Evolutionary conservation across 2,888 invertebrate species (phyloP).

Genomic region (Tachystola acroxantha): DNA sequence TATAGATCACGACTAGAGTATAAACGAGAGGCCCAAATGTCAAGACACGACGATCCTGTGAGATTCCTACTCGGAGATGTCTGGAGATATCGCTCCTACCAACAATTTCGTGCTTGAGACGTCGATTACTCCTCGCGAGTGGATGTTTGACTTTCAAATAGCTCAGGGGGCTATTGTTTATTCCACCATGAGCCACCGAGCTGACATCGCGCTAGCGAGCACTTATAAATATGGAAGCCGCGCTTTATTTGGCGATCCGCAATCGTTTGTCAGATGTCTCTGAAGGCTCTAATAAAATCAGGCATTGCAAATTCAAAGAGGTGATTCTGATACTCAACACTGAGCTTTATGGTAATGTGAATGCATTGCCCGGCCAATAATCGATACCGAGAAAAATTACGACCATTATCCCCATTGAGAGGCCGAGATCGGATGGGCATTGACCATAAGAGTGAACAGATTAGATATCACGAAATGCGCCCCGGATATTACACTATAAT

Average conservation of each 20-base stretch:
- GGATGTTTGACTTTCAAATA: constrained; percentile 62
- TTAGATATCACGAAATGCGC: constrained; percentile 61
- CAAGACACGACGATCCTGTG: constrained; percentile 33
- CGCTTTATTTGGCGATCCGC: constrained; percentile 50
- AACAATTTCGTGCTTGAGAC: constrained; percentile 54
- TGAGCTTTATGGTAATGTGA: constrained; percentile 24
- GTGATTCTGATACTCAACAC: constrained; percentile 18
- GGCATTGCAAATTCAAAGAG: constrained; percentile 18
- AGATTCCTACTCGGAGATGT: constrained; percentile 36
- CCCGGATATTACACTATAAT: constrained; percentile 73
- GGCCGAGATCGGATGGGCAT: constrained; percentile 39
- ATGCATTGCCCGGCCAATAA: constrained; percentile 39
- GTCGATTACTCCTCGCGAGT: constrained; percentile 49
- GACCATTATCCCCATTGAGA: constrained; percentile 33
- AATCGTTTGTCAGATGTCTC: constrained; percentile 46
- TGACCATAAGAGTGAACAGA: constrained; percentile 58
- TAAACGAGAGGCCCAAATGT: constrained; percentile 32
- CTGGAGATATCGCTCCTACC: constrained; percentile 40
- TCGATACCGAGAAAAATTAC: constrained; percentile 47
- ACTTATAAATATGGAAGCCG: constrained; percentile 55
- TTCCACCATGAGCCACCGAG: constrained; percentile 39
- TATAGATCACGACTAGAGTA: constrained; percentile 14
- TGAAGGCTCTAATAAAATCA: constrained; percentile 35
- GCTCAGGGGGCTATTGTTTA: constrained; percentile 47
- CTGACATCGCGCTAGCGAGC: constrained; percentile 45